Evolutionary conservation across 2,888 invertebrate species (phyloP).

Genomic region (Maniola hyperantus): DNA sequence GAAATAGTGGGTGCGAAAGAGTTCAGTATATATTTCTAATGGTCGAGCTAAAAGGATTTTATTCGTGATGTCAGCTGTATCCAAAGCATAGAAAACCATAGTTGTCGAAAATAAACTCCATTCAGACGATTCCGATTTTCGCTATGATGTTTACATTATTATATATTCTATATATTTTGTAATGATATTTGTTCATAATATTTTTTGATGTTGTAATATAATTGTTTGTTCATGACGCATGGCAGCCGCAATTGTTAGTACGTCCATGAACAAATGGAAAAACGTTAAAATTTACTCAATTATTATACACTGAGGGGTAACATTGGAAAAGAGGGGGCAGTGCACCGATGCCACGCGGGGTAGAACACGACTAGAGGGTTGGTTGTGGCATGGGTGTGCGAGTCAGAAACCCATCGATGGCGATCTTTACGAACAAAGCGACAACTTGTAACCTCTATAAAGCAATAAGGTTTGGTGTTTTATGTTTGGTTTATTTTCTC

Average conservation of each 20-base stretch:
- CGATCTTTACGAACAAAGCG: conserved; percentile 15
- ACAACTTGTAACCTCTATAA: conserved; percentile 32
- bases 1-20: background rate
- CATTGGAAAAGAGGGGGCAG: background rate
- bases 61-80: conserved; percentile 11
- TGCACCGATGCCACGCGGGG: background rate
- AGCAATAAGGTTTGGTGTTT: conserved; percentile 36
- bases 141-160: conserved; percentile 18
- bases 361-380: background rate
- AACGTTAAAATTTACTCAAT: conserved; percentile 12
- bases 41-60: background rate
- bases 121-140: conserved; percentile 29
- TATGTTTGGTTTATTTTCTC: conserved; percentile 27
- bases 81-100: conserved; percentile 7
- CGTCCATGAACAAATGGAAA: conserved; percentile 25
- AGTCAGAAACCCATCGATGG: conserved; percentile 2
- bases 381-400: background rate
- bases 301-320: conserved; percentile 6
- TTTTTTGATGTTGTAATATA: conserved; percentile 30
- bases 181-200: conserved; percentile 29
- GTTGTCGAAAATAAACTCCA: background rate
- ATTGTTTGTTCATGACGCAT: conserved; percentile 35
- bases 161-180: conserved; percentile 30
- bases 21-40: conserved; percentile 18
- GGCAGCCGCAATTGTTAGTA: conserved; percentile 25